A percentile compares a stretch with the other conserved stretches of the same genome.
phyloP scores from a whole-genome alignment of 2,888 invertebrate species.

The Drosophila falleni region DNA sequence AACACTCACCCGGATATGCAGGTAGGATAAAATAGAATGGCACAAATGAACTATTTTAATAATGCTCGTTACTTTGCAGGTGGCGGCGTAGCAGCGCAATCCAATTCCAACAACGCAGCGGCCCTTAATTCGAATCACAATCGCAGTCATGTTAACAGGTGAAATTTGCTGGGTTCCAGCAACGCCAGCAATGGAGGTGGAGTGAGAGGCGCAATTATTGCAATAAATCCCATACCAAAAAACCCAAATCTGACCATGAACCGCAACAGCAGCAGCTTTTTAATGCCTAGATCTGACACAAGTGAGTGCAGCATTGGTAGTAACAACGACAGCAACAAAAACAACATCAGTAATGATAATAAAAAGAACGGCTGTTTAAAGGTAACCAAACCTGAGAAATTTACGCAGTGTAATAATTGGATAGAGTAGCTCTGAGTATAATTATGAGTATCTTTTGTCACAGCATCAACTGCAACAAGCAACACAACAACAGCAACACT shows the following conservation, averaged over 20 bases:
- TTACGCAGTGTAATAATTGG: slow-evolving; percentile 5
- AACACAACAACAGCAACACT: slow-evolving; percentile 47
- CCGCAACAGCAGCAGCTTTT: slow-evolving; percentile 49
- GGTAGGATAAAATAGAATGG: slow-evolving; percentile 61
- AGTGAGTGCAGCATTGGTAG: slow-evolving; percentile 41
- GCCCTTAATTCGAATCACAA: slow-evolving; percentile 84
- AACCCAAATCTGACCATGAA: slow-evolving; percentile 56
- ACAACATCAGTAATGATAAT: slow-evolving; percentile 38
- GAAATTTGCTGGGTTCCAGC: slow-evolving; percentile 82
- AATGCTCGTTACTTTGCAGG: slow-evolving; percentile 30
- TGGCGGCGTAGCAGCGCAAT: slow-evolving; percentile 66
- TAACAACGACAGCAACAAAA: slow-evolving; percentile 37
- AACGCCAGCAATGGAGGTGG: slow-evolving; percentile 65
- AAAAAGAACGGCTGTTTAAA: slow-evolving; percentile 22
- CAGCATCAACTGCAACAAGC: slow-evolving; percentile 46
- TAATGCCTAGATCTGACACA: slow-evolving; percentile 38
- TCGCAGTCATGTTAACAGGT: slow-evolving; percentile 85
- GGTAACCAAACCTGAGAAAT: slow-evolving; percentile 32
- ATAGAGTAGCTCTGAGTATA: slow-evolving; percentile 31
- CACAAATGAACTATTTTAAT: not conserved
- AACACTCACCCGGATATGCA: slow-evolving; percentile 84
- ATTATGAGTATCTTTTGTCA: slow-evolving; percentile 45
- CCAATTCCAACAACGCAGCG: slow-evolving; percentile 71
- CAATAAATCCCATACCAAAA: slow-evolving; percentile 54
- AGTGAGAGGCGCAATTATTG: slow-evolving; percentile 56